phyloP scores from a whole-genome alignment of 2,888 invertebrate genomes.

The Plebejus anna region DNA sequence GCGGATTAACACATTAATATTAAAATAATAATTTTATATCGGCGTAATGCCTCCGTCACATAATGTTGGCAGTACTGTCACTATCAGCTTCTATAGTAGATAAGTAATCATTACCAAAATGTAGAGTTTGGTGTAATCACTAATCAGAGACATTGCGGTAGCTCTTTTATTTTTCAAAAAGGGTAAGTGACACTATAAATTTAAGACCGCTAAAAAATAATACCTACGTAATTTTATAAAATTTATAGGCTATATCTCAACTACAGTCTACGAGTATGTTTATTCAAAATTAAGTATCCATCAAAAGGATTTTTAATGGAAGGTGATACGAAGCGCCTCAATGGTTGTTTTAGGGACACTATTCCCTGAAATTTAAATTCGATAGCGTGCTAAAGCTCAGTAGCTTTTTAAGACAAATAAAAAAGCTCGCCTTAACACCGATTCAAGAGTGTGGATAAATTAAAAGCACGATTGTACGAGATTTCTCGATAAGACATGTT shows the following conservation, averaged over 20 bases:
- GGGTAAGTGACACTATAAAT: no score
- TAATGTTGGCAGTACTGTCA: background rate
- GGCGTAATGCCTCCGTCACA: background rate
- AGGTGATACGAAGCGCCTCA: conserved; percentile 11
- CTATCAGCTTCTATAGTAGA: background rate
- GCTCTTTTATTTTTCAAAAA: no score
- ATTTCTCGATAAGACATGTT: conserved; percentile 69
- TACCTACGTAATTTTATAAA: no score
- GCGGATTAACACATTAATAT: background rate
- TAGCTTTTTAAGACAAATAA: conserved; percentile 62
- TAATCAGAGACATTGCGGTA: no score
- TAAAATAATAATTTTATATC: background rate
- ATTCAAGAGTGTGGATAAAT: conserved; percentile 76
- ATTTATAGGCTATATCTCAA: no score
- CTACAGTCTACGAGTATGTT: no score
- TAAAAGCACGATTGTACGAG: conserved; percentile 69
- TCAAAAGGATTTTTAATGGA: conserved; percentile 11
- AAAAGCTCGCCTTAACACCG: conserved; percentile 74
- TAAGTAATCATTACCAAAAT: background rate
- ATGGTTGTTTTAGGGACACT: conserved; percentile 17
- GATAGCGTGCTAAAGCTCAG: conserved; percentile 56
- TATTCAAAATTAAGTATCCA: background rate
- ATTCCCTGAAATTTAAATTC: conserved; percentile 34
- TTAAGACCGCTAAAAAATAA: no score
- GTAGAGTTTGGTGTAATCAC: background rate